Conservation (phyloP, 1,140 invertebrate species). For the Cotesia typhae region DNA sequence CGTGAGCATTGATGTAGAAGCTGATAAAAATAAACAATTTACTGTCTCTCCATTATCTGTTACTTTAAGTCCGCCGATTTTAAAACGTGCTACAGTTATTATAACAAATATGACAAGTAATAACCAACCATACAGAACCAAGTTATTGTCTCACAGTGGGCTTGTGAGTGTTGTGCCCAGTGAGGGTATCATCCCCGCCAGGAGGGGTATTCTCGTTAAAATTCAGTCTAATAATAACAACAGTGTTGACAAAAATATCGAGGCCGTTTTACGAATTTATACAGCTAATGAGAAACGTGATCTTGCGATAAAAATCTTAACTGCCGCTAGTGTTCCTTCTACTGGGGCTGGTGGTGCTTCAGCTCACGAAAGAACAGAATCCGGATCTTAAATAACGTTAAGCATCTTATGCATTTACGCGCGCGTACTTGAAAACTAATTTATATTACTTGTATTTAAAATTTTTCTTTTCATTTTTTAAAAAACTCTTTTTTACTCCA, state of each 20-base stretch:
- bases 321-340: background rate
- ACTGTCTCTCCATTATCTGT: conserved; percentile 43
- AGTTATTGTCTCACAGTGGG: conserved; percentile 41
- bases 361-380: background rate
- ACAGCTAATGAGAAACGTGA: conserved; percentile 50
- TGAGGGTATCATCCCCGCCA: conserved; percentile 51
- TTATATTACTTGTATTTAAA: conserved; percentile 2
- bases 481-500: conserved; percentile 2
- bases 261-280: conserved; percentile 47
- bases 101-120: conserved; percentile 43
- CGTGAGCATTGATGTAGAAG: conserved; percentile 8
- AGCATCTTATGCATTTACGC: conserved; percentile 17
- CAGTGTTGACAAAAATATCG: conserved; percentile 41
- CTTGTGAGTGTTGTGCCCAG: conserved; percentile 48
- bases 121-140: conserved; percentile 48
- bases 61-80: conserved; percentile 42
- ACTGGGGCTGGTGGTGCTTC: too few relatives aligned
- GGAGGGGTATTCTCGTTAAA: conserved; percentile 44
- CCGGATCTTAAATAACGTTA: conserved; percentile 8
- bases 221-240: conserved; percentile 46
- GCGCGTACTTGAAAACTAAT: background rate
- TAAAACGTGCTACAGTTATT: conserved; percentile 46
- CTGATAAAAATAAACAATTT: conserved; percentile 40
- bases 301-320: conserved; percentile 46
- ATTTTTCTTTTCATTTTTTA: background rate